Base-by-base conservation (phyloP, 2,113 vertebrate genomes). In the Antigone vipio region DNA sequence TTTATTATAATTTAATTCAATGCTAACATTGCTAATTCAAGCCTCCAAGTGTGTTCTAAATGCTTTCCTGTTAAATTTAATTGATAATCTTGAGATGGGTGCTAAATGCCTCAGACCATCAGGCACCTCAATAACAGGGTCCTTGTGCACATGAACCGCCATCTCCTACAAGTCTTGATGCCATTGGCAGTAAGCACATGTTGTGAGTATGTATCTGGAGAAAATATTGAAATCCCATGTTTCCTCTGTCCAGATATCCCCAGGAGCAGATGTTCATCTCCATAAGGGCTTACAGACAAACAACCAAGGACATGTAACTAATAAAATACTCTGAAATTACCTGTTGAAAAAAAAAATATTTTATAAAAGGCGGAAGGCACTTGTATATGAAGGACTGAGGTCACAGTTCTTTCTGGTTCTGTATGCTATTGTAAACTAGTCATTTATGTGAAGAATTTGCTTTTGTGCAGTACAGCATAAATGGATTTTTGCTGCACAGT, bases 201-300 rank as follows among this genome's bases (percentile, higher is more conserved):
- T 72, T 90, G 76, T 1, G 4, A 75, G 79, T 76, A 81, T 95
- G 15, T 88, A 89, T 76, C 84, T 83, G 89, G 74, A 79, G 92
- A 93, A 93, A 93, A 89, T 92, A 88, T 34, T 87, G 88, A 79
- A 94, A 85, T 78, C 16, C 62, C 14, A 2, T 72, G 14, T 87
- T 95, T 91, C 56, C 60, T 93, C 56, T 91, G 20, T n/a, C 66
- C 38, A 87, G 86, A 92, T 92, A 89, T 75, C 66, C 45, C 62
- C 52, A 38, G 69, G 79, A 96, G 78, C 90, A 94, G 92, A 95
- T 91, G 93, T 92, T 96, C 91, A 68, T 72, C 88, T 91, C 91
- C 66, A 3, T 87, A 81, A 94, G 83, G 74, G 53, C 60, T 94
- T 96, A 76, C 69, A 95, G 90, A 86, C 64, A 91, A 94, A 59